Evolutionary conservation across 1,140 invertebrate species (phyloP), one percentile per base, ranked within the genome.

Genomic region (Drosophila miranda): DNA sequence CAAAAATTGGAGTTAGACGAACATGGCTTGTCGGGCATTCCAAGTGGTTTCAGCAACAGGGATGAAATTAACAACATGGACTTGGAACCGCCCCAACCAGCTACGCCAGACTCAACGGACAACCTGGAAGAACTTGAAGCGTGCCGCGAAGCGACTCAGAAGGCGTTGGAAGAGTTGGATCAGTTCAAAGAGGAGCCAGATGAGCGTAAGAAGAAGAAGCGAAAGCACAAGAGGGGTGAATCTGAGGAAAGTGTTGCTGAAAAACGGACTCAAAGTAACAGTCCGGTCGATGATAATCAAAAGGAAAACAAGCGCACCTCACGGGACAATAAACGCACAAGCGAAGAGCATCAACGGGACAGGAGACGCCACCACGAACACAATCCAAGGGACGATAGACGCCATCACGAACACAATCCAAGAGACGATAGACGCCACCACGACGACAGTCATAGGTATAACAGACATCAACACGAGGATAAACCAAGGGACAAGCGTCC

Each of bases 171-270:
- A 1, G 14, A 7, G 8, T 16, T 45, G 6, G 16, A 41, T 1
- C 30, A 8, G 0, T 2, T 1, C 3, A 11, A 46, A 4, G 16
- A 52, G 1, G 9, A 43, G 3, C 0, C 53, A 4, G 9, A 48
- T 1, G 19, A 41, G 4, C 28, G 38, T 0, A 53, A 41, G 3
- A 59, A 55, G 19, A 84, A 69, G 21, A 63, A 73, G 14, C 9
- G 34, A 38, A 38, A 38, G 3, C 11, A 4, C 34, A 38, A 13
- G 11, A 38, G 34, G 34, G 11, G 4, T 38, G 5, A 13, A 11
- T 38, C 11, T 38, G 34, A 11, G 3, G 23, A 26, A 26, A 26
- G 23, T 5, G 4, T 26, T 26, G 5, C 23, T 5, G 23, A 26
- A 26, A 26, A 26, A 0, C 3, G 3, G 0, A 26, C 23, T 26